Evolutionary conservation across 2,888 invertebrate genomes (phyloP).

Genomic region (Aspidapion aeneum): DNA sequence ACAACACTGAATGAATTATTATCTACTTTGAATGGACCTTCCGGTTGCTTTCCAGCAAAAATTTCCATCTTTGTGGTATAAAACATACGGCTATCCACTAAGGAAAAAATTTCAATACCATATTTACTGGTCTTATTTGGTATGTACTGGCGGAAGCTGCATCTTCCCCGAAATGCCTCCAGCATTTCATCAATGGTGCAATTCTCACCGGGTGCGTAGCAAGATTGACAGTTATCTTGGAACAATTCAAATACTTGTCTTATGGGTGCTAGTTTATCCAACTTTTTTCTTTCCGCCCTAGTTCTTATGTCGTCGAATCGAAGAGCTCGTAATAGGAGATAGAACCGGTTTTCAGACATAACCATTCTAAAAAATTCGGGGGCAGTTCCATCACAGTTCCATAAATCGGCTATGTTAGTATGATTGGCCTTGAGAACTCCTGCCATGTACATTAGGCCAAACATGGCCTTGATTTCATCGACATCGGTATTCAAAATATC

Average conservation of each 20-base stretch:
- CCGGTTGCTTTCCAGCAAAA: constrained; percentile 4
- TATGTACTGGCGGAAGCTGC: constrained; percentile 3
- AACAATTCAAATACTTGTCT: constrained; percentile 14
- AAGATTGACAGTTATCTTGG: constrained; percentile 10
- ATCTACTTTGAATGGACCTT: constrained; percentile 8
- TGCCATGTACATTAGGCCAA: constrained; percentile 21
- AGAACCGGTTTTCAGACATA: not conserved
- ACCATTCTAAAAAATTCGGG: not conserved
- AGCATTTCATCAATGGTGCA: constrained; percentile 20
- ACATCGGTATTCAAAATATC: constrained; percentile 11
- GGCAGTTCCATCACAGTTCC: constrained; percentile 4
- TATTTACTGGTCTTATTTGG: not conserved
- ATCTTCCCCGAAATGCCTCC: constrained; percentile 18
- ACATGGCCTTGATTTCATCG: constrained; percentile 18
- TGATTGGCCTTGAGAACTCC: constrained; percentile 14
- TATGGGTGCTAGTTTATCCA: constrained; percentile 10
- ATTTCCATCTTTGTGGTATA: not conserved
- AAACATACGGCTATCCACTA: not conserved
- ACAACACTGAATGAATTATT: constrained; percentile 2
- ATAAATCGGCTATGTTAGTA: constrained; percentile 14
- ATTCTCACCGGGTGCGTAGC: constrained; percentile 14
- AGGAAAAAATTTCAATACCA: constrained; percentile 4
- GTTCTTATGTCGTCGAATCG: constrained; percentile 5
- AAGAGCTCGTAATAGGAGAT: not conserved
- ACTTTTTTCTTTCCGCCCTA: constrained; percentile 2